phyloP scores from a whole-genome alignment of 2,888 invertebrate genomes.

The Cyclophora punctaria region DNA sequence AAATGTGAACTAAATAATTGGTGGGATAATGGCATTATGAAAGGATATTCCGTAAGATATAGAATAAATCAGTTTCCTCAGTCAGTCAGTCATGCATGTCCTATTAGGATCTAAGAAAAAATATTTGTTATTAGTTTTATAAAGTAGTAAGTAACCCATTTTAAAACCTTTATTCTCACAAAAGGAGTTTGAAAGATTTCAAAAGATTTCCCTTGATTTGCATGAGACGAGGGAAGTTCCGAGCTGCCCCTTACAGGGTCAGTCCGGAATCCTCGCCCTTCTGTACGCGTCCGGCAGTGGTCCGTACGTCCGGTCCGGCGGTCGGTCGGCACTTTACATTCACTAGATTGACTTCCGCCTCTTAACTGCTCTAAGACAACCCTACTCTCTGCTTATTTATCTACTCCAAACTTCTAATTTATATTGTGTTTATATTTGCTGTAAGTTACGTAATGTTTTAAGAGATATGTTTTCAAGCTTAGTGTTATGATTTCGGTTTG shows the following conservation, averaged over 20 bases:
- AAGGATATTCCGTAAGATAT: no score
- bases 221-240: conserved; percentile 17
- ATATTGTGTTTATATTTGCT: no score
- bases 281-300: conserved; percentile 44
- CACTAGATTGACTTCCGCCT: conserved; percentile 68
- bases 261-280: conserved; percentile 52
- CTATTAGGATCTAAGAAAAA: no score
- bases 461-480: no score
- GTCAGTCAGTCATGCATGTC: no score
- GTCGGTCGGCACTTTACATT: conserved; percentile 30
- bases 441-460: no score
- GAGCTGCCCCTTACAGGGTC: conserved; percentile 18
- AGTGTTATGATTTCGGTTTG: no score
- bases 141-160: no score
- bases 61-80: no score
- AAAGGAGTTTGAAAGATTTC: conserved; percentile 20
- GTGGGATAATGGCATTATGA: no score
- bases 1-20: no score
- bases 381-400: conserved; percentile 16
- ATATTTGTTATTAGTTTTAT: no score
- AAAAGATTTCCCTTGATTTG: conserved; percentile 15
- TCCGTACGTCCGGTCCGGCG: conserved; percentile 47
- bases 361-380: conserved; percentile 36
- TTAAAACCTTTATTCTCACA: conserved; percentile 1
- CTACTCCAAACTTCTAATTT: neutral